Evolutionary conservation across 2,113 vertebrate genomes (phyloP).

Genomic region (Felis catus): DNA sequence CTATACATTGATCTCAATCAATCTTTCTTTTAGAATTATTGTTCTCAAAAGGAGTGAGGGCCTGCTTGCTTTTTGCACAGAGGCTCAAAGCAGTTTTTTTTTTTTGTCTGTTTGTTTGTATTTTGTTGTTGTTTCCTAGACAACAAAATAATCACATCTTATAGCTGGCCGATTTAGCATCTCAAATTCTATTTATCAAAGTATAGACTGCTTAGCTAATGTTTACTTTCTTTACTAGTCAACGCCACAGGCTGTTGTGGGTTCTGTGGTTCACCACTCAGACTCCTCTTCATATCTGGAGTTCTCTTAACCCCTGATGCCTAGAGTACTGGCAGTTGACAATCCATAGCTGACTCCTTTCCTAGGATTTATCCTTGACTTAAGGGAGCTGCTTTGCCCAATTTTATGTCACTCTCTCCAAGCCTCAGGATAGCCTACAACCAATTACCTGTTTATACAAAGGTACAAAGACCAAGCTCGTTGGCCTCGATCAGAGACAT

Average conservation of each 20-base stretch:
- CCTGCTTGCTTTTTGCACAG: not conserved
- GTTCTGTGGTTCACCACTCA: fast-evolving
- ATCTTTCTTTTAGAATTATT: too few species aligned
- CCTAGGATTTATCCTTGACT: not conserved
- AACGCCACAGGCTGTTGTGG: fast-evolving
- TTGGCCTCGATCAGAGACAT: not conserved
- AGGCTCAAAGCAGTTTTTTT: not conserved
- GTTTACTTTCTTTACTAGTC: not conserved
- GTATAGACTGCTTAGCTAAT: not conserved
- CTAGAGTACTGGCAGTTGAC: not conserved
- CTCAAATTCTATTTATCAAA: not conserved
- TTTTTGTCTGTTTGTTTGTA: too few species aligned
- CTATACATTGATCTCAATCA: too few species aligned
- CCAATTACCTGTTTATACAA: not conserved
- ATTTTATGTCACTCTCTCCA: not conserved
- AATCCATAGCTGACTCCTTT: not conserved
- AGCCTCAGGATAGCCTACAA: not conserved
- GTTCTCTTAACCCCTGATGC: too few species aligned
- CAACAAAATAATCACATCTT: not conserved
- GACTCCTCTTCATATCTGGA: not conserved
- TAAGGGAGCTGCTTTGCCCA: not conserved
- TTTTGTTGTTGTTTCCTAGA: not conserved
- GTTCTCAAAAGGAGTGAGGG: too few species aligned
- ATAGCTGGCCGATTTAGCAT: not conserved
- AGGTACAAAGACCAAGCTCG: not conserved